A percentile compares a stretch with the other conserved stretches of the same genome.
Evolutionary conservation across 2,113 vertebrate genomes (phyloP).

Genomic region (Paratilapia polleni): DNA sequence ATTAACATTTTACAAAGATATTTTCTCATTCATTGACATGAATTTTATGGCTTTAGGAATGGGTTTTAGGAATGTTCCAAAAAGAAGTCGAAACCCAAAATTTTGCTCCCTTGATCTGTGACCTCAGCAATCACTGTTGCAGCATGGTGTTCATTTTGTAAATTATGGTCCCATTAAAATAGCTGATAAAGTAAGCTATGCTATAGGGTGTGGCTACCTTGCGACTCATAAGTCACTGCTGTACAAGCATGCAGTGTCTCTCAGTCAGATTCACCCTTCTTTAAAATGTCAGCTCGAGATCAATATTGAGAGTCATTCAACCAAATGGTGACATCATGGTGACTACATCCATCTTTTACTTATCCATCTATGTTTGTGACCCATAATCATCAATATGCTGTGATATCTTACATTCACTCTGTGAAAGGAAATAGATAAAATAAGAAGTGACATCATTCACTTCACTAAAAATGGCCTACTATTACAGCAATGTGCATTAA

Average conservation of each 20-base stretch:
- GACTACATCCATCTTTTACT: background rate
- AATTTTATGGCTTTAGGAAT: no score
- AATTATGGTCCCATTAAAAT: background rate
- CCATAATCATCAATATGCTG: background rate
- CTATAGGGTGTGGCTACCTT: background rate
- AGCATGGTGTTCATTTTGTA: background rate
- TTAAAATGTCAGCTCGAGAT: background rate
- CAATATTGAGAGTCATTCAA: background rate
- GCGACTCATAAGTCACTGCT: background rate
- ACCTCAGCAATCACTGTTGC: no score
- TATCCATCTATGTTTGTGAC: background rate
- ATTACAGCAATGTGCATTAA: background rate
- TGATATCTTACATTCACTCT: background rate
- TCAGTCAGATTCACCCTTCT: background rate
- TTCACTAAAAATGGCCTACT: background rate
- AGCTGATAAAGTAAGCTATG: background rate
- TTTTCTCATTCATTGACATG: no score
- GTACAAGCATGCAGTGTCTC: background rate
- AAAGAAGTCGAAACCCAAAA: no score
- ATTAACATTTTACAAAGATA: background rate
- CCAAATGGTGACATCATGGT: background rate
- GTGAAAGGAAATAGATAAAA: background rate
- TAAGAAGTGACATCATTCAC: background rate
- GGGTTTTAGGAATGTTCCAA: no score
- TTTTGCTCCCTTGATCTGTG: no score